Evolutionary conservation across 2,888 invertebrate species (phyloP), one percentile per base, ranked within the genome.

Genomic region (Megalurothrips usitatus): DNA sequence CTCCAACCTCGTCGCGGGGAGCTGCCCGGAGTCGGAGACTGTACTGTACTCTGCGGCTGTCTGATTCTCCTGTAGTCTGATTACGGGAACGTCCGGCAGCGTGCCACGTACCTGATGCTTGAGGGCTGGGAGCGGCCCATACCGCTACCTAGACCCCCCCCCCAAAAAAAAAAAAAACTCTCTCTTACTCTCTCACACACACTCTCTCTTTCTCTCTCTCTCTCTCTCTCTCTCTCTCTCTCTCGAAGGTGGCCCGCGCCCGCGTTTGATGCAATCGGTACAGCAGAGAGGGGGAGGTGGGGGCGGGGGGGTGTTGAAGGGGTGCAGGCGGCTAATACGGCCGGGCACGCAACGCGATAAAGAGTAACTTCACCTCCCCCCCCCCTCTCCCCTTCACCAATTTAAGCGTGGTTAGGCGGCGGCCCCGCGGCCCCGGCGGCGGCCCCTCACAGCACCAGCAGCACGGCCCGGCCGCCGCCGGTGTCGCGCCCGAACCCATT

Each of bases 401-500:
- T 75, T 75, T 75, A 75, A 75, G 68, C 68, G 68, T 26, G 68
- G 68, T 75, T 75, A 75, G 68, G 58, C 58, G 26, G 68, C 58
- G n/a, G n/a, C n/a, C n/a, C n/a, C 34, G 34, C 34, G 34, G 34
- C 34, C 14, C 52, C 52, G 68, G 58, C 58, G 26, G 68, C 58
- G n/a, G n/a, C n/a, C n/a, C n/a, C 34, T 43, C 34, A 6, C 34
- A 43, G 58, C 58, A 58, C 58, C 34, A 43, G 34, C 34, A 43
- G 58, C 58, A 17, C 52, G 8, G 2, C 52, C 52, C 52, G n/a
- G n/a, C n/a, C n/a, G n/a, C n/a, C n/a, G 17, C 58, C 58, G 19
- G 58, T 58, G 58, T 58, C 34, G 34, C 34, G 34, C 34, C 34
- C 34, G n/a, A 43, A 2, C 34, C 34, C 34, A 43, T 43, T 43